phyloP scores from a whole-genome alignment of 2,888 invertebrate species.

The Melolontha melolontha region DNA sequence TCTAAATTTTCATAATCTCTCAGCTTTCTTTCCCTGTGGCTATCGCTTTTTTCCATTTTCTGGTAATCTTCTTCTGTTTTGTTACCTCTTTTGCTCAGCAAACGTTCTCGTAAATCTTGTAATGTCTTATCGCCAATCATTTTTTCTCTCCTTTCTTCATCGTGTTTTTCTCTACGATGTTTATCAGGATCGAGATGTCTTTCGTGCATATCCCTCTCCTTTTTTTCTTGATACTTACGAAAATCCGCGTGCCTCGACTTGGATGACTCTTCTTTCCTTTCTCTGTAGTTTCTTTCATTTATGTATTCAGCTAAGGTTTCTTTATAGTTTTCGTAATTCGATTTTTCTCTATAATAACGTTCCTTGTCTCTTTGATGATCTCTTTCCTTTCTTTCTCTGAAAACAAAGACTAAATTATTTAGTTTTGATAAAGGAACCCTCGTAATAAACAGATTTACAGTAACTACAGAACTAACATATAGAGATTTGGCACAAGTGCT shows the following conservation, averaged over 20 bases:
- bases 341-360: conserved; percentile 62
- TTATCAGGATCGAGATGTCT: conserved; percentile 55
- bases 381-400: conserved; percentile 55
- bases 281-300: conserved; percentile 55
- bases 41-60: conserved; percentile 52
- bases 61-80: conserved; percentile 66
- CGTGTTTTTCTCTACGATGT: conserved; percentile 57
- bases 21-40: conserved; percentile 54
- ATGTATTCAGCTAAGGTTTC: conserved; percentile 55
- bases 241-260: conserved; percentile 57
- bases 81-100: conserved; percentile 76
- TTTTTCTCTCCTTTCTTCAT: conserved; percentile 63
- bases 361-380: conserved; percentile 65
- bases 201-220: conserved; percentile 53
- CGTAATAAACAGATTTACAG: too few relatives aligned
- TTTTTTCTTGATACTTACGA: conserved; percentile 60
- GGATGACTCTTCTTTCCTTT: conserved; percentile 54
- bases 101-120: conserved; percentile 81
- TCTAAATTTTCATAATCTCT: conserved; percentile 55
- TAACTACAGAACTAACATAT: too few relatives aligned
- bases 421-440: neutral
- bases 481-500: too few relatives aligned
- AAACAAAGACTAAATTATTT: neutral
- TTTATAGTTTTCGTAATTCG: conserved; percentile 57
- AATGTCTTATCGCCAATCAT: conserved; percentile 73